Evolutionary conservation across 2,888 invertebrate species (phyloP).

Genomic region (Epinotia bilunana): DNA sequence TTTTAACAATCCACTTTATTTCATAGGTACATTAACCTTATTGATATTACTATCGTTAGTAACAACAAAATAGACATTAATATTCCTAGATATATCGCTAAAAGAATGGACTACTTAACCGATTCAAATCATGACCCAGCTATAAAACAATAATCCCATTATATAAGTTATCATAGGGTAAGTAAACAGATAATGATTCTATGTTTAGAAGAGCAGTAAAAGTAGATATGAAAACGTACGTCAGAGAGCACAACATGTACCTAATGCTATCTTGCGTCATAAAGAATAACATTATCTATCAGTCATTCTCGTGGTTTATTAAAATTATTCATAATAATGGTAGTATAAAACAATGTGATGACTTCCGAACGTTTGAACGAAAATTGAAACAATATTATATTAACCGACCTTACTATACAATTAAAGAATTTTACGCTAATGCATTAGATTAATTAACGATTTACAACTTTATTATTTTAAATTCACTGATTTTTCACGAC

Average conservation of each 20-base stretch:
- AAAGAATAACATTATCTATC: background rate
- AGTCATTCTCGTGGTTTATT: background rate
- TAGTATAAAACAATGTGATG: too few relatives aligned
- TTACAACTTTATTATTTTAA: too few relatives aligned
- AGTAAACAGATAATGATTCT: background rate
- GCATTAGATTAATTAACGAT: too few relatives aligned
- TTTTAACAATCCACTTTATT: too few relatives aligned
- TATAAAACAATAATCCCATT: background rate
- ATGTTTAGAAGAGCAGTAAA: conserved; percentile 15
- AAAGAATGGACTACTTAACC: background rate
- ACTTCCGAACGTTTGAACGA: too few relatives aligned
- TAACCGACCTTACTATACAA: too few relatives aligned
- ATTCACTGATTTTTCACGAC: too few relatives aligned
- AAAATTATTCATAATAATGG: too few relatives aligned
- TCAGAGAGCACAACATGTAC: conserved; percentile 8
- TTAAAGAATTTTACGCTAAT: too few relatives aligned
- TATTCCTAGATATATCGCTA: background rate
- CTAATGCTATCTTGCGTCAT: conserved; percentile 12
- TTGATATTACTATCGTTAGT: background rate
- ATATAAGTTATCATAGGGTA: background rate
- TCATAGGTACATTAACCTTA: background rate
- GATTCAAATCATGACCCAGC: background rate
- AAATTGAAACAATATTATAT: too few relatives aligned
- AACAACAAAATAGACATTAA: background rate
- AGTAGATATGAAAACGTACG: conserved; percentile 5